Evolutionary conservation across 2,888 invertebrate species (phyloP).

Genomic region (Rhingia rostrata): DNA sequence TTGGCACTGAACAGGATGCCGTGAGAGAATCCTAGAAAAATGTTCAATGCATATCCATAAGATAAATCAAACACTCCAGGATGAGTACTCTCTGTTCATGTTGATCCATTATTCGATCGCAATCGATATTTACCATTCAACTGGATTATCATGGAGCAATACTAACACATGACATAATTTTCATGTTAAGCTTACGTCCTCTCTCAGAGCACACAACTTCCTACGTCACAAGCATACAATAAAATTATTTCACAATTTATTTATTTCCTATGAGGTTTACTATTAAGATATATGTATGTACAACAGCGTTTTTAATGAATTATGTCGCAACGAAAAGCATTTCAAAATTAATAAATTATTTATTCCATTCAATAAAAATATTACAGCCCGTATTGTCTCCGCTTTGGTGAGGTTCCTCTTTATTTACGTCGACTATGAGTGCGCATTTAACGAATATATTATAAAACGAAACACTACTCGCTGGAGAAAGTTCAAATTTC

Average conservation of each 20-base stretch:
- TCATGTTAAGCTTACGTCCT: too few species aligned
- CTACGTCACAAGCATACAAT: neutral
- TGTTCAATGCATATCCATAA: too few species aligned
- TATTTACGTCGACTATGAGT: neutral
- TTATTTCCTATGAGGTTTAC: slow-evolving; percentile 10
- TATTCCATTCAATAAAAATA: slow-evolving; percentile 29
- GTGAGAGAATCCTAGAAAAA: too few species aligned
- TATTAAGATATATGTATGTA: slow-evolving; percentile 46
- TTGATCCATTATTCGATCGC: too few species aligned
- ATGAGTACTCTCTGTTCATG: too few species aligned
- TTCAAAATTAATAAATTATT: slow-evolving; percentile 51
- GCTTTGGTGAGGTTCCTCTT: neutral
- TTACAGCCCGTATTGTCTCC: slow-evolving; percentile 3
- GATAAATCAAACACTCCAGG: too few species aligned
- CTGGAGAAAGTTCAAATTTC: slow-evolving; percentile 5
- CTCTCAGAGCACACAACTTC: too few species aligned
- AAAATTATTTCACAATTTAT: slow-evolving; percentile 3
- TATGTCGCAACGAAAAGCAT: slow-evolving; percentile 13
- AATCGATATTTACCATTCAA: too few species aligned
- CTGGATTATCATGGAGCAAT: too few species aligned
- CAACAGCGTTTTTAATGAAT: slow-evolving; percentile 26
- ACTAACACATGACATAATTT: too few species aligned
- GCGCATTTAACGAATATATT: neutral
- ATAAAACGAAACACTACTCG: slow-evolving; percentile 4
- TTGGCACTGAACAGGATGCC: too few species aligned